These are phyloP conservation scores for Melanotaenia parkinsoni DNA, from an alignment of 2,797 vertebrate genomes.

Conservation along the genomic window DNA sequence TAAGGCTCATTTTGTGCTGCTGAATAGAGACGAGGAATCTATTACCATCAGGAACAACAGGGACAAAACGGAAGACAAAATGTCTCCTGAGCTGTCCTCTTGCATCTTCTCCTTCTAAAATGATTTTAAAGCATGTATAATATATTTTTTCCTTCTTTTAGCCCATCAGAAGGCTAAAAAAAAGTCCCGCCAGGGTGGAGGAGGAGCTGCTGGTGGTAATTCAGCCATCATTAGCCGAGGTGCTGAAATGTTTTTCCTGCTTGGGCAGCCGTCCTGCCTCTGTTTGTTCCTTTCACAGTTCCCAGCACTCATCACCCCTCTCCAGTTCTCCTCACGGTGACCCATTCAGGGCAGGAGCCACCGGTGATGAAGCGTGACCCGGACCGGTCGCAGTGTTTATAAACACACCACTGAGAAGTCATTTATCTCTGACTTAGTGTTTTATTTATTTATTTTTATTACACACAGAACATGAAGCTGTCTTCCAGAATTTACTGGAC, in stretches of 20 bases:
- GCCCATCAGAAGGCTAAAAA: conserved; percentile 19
- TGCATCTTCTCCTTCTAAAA: conserved; percentile 14
- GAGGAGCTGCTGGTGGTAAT: conserved; percentile 54
- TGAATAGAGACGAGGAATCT: conserved; percentile 69
- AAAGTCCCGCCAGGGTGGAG: conserved; percentile 7
- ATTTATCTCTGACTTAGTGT: conserved; percentile 27
- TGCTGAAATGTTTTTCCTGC: conserved; percentile 79
- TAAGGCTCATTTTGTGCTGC: conserved; percentile 72
- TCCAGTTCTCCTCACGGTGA: conserved; percentile 33
- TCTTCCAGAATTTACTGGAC: too few relatives aligned
- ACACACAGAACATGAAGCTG: too few relatives aligned
- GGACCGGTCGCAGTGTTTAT: conserved; percentile 5
- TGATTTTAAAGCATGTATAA: conserved; percentile 46
- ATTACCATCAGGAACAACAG: conserved; percentile 64
- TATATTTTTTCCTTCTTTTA: conserved; percentile 24
- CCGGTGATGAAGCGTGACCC: conserved; percentile 53
- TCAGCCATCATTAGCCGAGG: conserved; percentile 74
- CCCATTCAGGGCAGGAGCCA: conserved; percentile 62
- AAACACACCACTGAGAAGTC: background rate
- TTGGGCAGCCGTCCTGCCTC: conserved; percentile 56
- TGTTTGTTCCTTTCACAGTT: conserved; percentile 69
- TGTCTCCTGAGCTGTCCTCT: conserved; percentile 45
- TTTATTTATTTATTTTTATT: conserved; percentile 1
- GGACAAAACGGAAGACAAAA: conserved; percentile 56
- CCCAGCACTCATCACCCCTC: conserved; percentile 67